These are phyloP conservation scores for Centrocercus urophasianus DNA, from an alignment of 2,113 vertebrate genomes.

Conservation along the genomic window DNA sequence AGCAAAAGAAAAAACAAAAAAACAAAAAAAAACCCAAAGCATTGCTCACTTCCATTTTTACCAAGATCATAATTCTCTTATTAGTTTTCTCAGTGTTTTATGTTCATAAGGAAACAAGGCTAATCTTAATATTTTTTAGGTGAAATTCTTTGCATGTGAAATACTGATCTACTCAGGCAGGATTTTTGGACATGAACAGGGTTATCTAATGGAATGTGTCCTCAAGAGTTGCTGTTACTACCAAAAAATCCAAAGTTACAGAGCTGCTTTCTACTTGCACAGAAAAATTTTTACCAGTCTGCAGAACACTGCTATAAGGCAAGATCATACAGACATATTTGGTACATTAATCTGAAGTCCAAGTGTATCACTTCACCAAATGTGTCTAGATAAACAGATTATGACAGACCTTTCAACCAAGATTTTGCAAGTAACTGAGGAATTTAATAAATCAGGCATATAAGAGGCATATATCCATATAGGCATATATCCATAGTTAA, in stretches of 20 bases:
- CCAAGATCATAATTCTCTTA: not conserved
- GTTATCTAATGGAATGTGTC: not conserved
- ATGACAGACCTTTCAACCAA: not conserved
- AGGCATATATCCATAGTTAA: not conserved
- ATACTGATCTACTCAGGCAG: accelerated
- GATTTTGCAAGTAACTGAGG: conserved; percentile 4
- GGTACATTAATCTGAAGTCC: not conserved
- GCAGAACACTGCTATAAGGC: not conserved
- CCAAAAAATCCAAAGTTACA: not conserved
- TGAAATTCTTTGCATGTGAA: not conserved
- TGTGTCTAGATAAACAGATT: conserved; percentile 32
- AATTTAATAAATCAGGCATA: conserved; percentile 5
- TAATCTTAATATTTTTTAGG: not conserved
- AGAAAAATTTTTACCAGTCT: not conserved
- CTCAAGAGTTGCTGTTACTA: not conserved
- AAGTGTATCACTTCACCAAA: conserved; percentile 4
- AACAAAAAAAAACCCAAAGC: too few relatives aligned
- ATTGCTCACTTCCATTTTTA: not conserved
- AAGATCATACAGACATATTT: not conserved
- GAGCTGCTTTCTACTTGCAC: not conserved
- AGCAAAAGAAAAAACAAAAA: not conserved
- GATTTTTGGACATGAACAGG: not conserved
- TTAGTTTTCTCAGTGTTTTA: not conserved
- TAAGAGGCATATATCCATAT: not conserved
- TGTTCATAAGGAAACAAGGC: not conserved